Conservation (phyloP, 2,797 vertebrate genomes). For the Manis crassicaudata region DNA sequence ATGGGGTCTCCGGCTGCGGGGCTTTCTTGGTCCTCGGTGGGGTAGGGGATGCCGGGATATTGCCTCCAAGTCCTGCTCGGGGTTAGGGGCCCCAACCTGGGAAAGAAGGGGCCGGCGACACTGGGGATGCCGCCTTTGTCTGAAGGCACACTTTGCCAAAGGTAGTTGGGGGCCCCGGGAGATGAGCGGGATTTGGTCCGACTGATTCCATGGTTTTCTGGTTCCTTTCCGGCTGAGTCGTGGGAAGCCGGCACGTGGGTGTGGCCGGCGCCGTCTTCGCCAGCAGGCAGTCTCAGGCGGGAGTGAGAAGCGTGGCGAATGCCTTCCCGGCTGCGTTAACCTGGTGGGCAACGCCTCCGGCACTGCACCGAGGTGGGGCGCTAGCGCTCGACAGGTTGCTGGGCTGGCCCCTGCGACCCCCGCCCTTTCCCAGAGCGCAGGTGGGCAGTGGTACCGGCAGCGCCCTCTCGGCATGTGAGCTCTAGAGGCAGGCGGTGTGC, state of each 20-base stretch:
- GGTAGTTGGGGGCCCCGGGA: slow-evolving; percentile 28
- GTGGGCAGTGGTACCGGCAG: not conserved
- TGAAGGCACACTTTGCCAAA: slow-evolving; percentile 50
- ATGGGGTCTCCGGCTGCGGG: not conserved
- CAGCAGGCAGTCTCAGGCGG: not conserved
- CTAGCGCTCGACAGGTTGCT: slow-evolving; percentile 13
- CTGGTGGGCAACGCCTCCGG: slow-evolving; percentile 53
- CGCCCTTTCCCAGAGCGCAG: not conserved
- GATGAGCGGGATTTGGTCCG: not conserved
- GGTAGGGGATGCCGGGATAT: not conserved
- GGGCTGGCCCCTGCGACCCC: not conserved
- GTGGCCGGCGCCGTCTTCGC: slow-evolving; percentile 59
- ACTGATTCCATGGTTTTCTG: slow-evolving; percentile 28
- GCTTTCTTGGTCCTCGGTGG: not conserved
- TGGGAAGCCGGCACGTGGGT: slow-evolving; percentile 76
- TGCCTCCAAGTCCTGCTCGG: slow-evolving; percentile 20
- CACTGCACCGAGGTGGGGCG: slow-evolving; percentile 42
- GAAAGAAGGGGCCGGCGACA: not conserved
- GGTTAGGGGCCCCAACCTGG: not conserved
- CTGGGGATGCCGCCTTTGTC: slow-evolving; percentile 50
- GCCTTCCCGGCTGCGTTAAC: slow-evolving; percentile 20
- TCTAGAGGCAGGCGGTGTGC: not conserved
- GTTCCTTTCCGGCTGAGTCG: slow-evolving; percentile 38
- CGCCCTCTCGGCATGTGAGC: not conserved
- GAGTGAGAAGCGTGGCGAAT: slow-evolving; percentile 19